Evolutionary conservation across 2,888 invertebrate species (phyloP), one percentile per base, ranked within the genome.

Genomic region (Asteroscopus sphinx): DNA sequence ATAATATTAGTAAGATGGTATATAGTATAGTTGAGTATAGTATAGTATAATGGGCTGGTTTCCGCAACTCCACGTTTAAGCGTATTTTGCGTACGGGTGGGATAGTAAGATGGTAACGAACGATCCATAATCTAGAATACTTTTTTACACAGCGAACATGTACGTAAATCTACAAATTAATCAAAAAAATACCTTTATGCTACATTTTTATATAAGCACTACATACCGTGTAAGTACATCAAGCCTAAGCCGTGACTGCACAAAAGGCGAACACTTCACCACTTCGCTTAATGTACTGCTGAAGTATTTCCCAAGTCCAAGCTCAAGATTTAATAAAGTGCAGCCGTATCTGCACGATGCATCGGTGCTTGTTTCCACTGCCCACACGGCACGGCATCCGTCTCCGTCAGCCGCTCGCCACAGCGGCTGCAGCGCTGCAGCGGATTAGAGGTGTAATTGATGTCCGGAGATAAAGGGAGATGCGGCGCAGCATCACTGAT

Each of bases 381-480:
- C 15, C 25, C 32, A 32, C 41, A 35, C 37, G 45, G 37, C 26
- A 40, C 44, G 44, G 53, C 41, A 72, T 68, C 62, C 51, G 45
- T 68, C 68, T 73, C 51, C 61, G 68, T 68, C 73, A 33, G 42
- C 16, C 46, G 32, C 48, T 40, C 16, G 25, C 68, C 66, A 39
- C 64, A 63, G 35, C 65, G 25, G 58, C 72, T 11, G 21, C 30
- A 53, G 49, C 54, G 51, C 51, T 73, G 55, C 68, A 68, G 49
- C 53, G 73, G 73, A 68, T 73, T 68, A 68, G 51, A 54, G 47
- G 49, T 45, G 62, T 73, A 68, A 73, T 68, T 52, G 68, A 68
- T 68, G 73, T 46, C 26, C 13, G 32, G 15, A 67, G 48, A 59
- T 72, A 53, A 32, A 41, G 47, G 21, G 21, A 21, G 35, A 33